phyloP scores from a whole-genome alignment of 2,797 vertebrate genomes.

The Artibeus jamaicensis region DNA sequence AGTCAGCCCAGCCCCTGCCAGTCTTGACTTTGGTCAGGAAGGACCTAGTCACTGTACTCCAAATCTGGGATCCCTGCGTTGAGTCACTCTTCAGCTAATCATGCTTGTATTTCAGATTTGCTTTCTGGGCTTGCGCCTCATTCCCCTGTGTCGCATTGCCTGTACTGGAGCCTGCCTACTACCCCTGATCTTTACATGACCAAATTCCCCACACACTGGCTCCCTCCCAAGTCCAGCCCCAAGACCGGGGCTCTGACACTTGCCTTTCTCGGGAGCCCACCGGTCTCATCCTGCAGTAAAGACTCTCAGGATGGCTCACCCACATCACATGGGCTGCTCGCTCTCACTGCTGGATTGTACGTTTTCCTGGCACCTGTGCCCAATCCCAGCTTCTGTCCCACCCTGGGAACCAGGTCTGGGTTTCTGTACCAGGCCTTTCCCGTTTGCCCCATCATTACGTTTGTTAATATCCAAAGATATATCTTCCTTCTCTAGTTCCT shows the following conservation, averaged over 20 bases:
- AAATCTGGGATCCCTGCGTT: background rate
- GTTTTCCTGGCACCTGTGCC: background rate
- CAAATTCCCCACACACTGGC: background rate
- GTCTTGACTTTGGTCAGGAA: background rate
- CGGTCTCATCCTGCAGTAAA: background rate
- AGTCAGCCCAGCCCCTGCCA: background rate
- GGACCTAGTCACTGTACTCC: background rate
- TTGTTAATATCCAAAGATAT: background rate
- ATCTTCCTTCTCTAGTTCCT: background rate
- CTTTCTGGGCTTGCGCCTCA: background rate
- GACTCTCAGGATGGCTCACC: accelerated
- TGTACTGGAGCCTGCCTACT: background rate
- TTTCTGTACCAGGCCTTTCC: background rate
- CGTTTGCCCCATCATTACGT: background rate
- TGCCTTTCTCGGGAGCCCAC: background rate
- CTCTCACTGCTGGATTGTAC: background rate
- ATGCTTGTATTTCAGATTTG: background rate
- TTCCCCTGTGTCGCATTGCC: background rate
- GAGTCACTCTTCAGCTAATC: background rate
- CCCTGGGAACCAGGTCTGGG: too few relatives aligned
- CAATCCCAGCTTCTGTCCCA: background rate
- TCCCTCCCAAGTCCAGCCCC: background rate
- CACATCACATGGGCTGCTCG: background rate
- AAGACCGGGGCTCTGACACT: background rate
- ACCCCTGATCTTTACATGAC: background rate